A percentile compares a stretch with the other conserved stretches of the same genome.
Conservation (phyloP, 2,797 vertebrate species). For the Eulemur albifrons region DNA sequence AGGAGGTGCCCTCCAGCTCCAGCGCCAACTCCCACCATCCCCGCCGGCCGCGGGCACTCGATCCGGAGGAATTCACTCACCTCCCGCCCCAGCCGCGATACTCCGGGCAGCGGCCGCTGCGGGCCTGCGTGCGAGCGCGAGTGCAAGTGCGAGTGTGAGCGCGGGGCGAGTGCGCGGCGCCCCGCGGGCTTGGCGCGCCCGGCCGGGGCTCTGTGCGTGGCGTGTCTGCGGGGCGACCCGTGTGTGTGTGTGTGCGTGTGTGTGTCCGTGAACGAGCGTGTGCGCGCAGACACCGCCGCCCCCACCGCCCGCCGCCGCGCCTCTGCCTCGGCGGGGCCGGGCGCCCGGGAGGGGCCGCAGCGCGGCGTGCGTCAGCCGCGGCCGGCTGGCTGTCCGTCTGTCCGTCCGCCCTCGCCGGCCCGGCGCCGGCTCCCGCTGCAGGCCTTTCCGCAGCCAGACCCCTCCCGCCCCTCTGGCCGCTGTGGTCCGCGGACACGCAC, state of each 20-base stretch:
- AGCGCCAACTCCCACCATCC: not conserved
- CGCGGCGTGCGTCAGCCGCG: conserved; percentile 40
- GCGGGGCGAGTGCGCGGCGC: not conserved
- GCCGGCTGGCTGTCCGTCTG: conserved; percentile 55
- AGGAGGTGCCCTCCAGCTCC: not conserved
- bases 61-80: conserved; percentile 69
- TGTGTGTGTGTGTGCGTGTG: conserved; percentile 41
- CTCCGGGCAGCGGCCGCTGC: conserved; percentile 48
- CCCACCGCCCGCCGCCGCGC: conserved; percentile 42
- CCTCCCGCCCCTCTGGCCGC: conserved; percentile 16
- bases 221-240: conserved; percentile 70
- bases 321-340: conserved; percentile 58
- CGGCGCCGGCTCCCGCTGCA: not conserved
- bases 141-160: conserved; percentile 28
- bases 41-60: not conserved
- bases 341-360: conserved; percentile 56
- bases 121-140: conserved; percentile 53
- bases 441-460: conserved; percentile 49
- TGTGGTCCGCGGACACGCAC: conserved; percentile 51
- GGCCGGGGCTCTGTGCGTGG: conserved; percentile 56
- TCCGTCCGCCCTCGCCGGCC: not conserved
- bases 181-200: not conserved
- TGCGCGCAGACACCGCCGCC: conserved; percentile 70
- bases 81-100: conserved; percentile 52
- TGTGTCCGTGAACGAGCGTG: conserved; percentile 54